phyloP scores from a whole-genome alignment of 2,888 invertebrate genomes.

The Entomobrya proxima region DNA sequence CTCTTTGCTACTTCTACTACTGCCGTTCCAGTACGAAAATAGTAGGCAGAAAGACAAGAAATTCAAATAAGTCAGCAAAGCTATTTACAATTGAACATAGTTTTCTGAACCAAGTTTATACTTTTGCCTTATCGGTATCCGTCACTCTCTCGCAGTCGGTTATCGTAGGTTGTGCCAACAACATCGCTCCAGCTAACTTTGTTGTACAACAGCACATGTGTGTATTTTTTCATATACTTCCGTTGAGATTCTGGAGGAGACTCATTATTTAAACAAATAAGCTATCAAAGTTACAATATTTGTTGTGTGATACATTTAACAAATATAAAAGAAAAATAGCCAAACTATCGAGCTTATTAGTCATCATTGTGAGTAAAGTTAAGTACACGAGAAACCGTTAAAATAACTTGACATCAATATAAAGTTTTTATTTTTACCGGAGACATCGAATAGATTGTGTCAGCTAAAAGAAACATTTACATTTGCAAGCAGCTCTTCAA shows the following conservation, averaged over 20 bases:
- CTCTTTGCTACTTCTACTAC: background rate
- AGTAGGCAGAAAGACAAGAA: background rate
- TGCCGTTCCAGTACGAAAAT: slow-evolving; percentile 33
- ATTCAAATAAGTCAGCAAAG: background rate
- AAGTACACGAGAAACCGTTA: background rate
- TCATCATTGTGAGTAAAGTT: slow-evolving; percentile 1
- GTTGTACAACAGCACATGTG: background rate
- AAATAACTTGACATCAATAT: too few species aligned
- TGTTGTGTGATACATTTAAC: slow-evolving; percentile 45
- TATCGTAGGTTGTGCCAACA: slow-evolving; percentile 65
- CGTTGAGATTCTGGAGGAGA: slow-evolving; percentile 43
- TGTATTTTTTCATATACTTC: background rate
- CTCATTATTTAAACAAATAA: too few species aligned
- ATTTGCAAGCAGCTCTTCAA: slow-evolving; percentile 34
- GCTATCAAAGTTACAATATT: slow-evolving; percentile 8
- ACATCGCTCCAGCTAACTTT: background rate
- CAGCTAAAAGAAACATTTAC: slow-evolving; percentile 23
- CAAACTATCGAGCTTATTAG: slow-evolving; percentile 52
- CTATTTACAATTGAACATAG: background rate
- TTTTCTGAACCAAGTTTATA: slow-evolving; percentile 24
- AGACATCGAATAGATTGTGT: slow-evolving; percentile 47
- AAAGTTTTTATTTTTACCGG: background rate
- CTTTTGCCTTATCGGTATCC: slow-evolving; percentile 50
- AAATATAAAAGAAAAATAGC: slow-evolving; percentile 3
- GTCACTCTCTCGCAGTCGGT: slow-evolving; percentile 60